A percentile compares a stretch with the other conserved stretches of the same genome.
Evolutionary conservation across 2,888 invertebrate genomes (phyloP).

Genomic region (Cryptophagus acutangulus): DNA sequence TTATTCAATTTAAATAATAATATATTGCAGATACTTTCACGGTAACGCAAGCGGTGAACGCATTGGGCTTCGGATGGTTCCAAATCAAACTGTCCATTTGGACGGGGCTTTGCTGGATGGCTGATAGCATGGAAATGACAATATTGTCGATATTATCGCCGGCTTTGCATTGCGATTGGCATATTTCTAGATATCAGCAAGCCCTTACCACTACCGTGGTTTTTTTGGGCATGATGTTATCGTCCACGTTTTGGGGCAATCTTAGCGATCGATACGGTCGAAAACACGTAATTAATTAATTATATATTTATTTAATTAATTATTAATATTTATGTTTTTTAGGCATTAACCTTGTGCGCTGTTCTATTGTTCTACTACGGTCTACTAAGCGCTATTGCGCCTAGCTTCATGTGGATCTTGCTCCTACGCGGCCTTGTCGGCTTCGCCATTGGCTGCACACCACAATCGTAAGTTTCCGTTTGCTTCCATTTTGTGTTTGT

Average conservation of each 20-base stretch:
- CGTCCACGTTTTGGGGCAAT: conserved; percentile 94
- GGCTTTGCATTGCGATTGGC: conserved; percentile 92
- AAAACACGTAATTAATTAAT: conserved; percentile 61
- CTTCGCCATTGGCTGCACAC: conserved; percentile 94
- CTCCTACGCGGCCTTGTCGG: conserved; percentile 89
- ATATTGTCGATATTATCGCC: conserved; percentile 90
- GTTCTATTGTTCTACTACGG: conserved; percentile 88
- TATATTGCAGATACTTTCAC: conserved; percentile 71
- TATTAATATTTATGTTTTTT: conserved; percentile 33
- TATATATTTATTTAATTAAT: conserved; percentile 7
- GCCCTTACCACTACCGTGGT: conserved; percentile 91
- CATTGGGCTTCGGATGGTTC: conserved; percentile 83
- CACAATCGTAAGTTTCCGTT: conserved; percentile 79
- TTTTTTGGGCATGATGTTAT: conserved; percentile 95
- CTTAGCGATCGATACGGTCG: conserved; percentile 90
- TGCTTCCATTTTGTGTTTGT: conserved; percentile 15
- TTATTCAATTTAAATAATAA: neutral
- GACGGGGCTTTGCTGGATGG: conserved; percentile 91
- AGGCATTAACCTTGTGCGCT: conserved; percentile 89
- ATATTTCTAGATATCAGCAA: conserved; percentile 81
- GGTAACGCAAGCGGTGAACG: conserved; percentile 81
- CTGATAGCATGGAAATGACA: conserved; percentile 98
- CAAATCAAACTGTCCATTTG: conserved; percentile 82
- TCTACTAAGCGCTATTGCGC: conserved; percentile 81
- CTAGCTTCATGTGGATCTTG: conserved; percentile 86